Percentiles rank a stretch among this genome's conserved stretches.
These are phyloP conservation scores for Siphamia tubifer DNA, from an alignment of 2,113 vertebrate species.

Conservation along the genomic window DNA sequence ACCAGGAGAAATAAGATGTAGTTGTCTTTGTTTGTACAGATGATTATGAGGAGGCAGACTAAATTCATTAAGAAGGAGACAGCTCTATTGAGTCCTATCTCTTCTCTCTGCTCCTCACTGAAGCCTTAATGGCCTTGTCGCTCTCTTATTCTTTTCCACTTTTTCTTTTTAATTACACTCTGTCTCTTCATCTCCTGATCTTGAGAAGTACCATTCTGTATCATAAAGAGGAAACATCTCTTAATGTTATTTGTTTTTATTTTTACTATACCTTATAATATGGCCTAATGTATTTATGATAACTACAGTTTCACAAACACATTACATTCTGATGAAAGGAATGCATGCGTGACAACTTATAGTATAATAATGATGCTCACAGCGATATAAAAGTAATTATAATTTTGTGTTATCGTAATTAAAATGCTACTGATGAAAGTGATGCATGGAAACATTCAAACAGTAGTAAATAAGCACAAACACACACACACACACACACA, in stretches of 20 bases:
- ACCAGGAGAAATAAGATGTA: background rate
- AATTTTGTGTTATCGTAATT: conserved; percentile 38
- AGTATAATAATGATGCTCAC: conserved; percentile 8
- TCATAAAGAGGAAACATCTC: background rate
- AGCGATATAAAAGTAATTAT: conserved; percentile 31
- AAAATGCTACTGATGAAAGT: conserved; percentile 20
- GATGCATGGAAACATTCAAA: conserved; percentile 2
- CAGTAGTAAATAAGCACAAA: background rate
- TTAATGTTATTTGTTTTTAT: no score
- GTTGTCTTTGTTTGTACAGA: conserved; percentile 5
- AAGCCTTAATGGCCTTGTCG: conserved; percentile 35
- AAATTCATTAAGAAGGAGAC: conserved; percentile 34
- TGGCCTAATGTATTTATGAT: background rate
- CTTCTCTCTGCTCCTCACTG: conserved; percentile 9
- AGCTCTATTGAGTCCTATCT: conserved; percentile 32
- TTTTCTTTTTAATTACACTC: conserved; percentile 21
- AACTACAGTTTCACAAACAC: background rate
- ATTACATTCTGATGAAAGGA: background rate
- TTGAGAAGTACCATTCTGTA: background rate
- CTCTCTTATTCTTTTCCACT: conserved; percentile 1
- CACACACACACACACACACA: background rate
- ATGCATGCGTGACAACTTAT: conserved; percentile 1
- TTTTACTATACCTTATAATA: background rate
- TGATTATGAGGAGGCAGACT: conserved; percentile 18
- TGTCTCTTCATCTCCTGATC: background rate